Evolutionary conservation across 1,140 invertebrate genomes (phyloP).

Genomic region (Apis florea): DNA sequence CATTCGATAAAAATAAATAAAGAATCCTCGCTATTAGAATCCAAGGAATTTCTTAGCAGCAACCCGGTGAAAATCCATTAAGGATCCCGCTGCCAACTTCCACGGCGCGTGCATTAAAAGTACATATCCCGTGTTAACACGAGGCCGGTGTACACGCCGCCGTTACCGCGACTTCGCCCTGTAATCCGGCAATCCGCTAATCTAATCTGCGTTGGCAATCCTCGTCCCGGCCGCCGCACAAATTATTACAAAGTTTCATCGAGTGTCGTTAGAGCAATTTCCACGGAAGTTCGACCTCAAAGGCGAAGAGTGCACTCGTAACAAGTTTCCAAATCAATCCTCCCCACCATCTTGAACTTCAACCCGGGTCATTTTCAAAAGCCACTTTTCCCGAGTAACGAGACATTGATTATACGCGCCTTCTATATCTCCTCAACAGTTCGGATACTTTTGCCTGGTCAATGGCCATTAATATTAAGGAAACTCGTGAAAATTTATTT

Average conservation of each 20-base stretch:
- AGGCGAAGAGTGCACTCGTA: slow-evolving; percentile 55
- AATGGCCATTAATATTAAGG: too few species aligned
- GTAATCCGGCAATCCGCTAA: slow-evolving; percentile 63
- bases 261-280: slow-evolving; percentile 61
- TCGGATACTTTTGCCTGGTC: neutral
- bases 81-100: slow-evolving; percentile 30
- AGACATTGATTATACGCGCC: neutral
- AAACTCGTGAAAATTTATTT: too few species aligned
- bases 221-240: slow-evolving; percentile 22
- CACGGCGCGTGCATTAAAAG: slow-evolving; percentile 43
- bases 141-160: slow-evolving; percentile 43
- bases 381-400: slow-evolving; percentile 20
- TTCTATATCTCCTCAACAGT: neutral
- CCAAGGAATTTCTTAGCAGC: neutral
- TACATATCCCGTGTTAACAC: slow-evolving; percentile 43
- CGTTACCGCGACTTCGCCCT: slow-evolving; percentile 50
- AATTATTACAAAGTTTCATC: slow-evolving; percentile 65
- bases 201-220: slow-evolving; percentile 57
- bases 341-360: neutral
- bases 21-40: too few species aligned
- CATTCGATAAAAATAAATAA: too few species aligned
- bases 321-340: slow-evolving; percentile 54
- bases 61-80: slow-evolving; percentile 1
- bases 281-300: slow-evolving; percentile 40
- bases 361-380: slow-evolving; percentile 35